Conservation (phyloP, 2,888 invertebrate genomes). For the Limulus polyphemus region DNA sequence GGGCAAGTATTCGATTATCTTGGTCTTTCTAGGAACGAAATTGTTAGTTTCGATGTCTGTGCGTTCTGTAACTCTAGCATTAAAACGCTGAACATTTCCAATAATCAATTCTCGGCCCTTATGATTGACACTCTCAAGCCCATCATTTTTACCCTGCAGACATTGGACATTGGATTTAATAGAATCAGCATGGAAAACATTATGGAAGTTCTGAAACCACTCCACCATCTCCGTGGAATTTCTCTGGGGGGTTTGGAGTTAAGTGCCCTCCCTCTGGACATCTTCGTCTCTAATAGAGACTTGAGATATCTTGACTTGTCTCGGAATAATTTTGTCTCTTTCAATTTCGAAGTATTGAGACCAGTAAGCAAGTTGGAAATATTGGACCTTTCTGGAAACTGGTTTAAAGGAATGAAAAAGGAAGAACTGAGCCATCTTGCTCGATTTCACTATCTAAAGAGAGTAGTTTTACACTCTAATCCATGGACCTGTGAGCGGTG, state of each 20-base stretch:
- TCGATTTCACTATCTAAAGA: constrained; percentile 14
- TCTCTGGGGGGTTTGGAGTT: constrained; percentile 19
- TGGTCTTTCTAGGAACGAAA: constrained; percentile 53
- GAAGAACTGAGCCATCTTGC: constrained; percentile 44
- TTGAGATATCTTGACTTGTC: constrained; percentile 57
- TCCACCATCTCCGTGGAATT: constrained; percentile 47
- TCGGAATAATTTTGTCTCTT: constrained; percentile 51
- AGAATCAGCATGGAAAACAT: constrained; percentile 20
- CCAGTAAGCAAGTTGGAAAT: constrained; percentile 47
- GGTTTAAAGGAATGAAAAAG: constrained; percentile 50
- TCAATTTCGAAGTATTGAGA: constrained; percentile 46
- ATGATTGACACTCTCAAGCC: constrained; percentile 23
- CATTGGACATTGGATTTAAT: constrained; percentile 29
- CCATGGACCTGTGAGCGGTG: constrained; percentile 58
- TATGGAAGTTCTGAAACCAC: constrained; percentile 44
- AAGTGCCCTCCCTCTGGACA: constrained; percentile 20
- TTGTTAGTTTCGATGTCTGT: constrained; percentile 58
- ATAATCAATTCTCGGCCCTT: constrained; percentile 44
- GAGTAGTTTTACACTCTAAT: constrained; percentile 44
- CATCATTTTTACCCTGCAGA: constrained; percentile 17
- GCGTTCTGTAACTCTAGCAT: constrained; percentile 60
- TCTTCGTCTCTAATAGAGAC: constrained; percentile 28
- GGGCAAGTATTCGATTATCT: constrained; percentile 48
- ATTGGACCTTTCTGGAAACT: constrained; percentile 61
- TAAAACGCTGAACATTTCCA: constrained; percentile 57